These are phyloP conservation scores for Phoeniculus purpureus DNA, from an alignment of 2,797 vertebrate genomes.

Conservation along the genomic window DNA sequence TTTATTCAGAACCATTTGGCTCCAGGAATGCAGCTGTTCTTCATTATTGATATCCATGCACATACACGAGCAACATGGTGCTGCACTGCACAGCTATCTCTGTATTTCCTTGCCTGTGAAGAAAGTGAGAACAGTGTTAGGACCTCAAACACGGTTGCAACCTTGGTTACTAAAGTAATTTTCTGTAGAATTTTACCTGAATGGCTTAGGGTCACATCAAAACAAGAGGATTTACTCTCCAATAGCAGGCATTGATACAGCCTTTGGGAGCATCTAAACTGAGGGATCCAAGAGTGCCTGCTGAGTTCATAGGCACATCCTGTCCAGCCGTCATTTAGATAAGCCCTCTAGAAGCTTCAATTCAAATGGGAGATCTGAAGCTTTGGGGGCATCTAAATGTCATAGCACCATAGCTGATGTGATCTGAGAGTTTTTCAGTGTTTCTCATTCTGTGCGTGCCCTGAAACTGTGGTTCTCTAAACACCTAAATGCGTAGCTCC, in stretches of 20 bases:
- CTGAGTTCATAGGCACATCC: rapidly evolving
- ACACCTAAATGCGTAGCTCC: neutral
- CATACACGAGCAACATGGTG: neutral
- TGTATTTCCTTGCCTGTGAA: neutral
- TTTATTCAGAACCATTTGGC: constrained; percentile 36
- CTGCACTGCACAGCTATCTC: neutral
- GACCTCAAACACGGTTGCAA: neutral
- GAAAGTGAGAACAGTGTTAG: neutral
- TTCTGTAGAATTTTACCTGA: neutral
- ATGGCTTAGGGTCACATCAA: neutral
- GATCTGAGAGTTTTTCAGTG: neutral
- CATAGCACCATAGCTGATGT: neutral
- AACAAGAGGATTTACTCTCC: neutral
- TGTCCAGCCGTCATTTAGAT: neutral
- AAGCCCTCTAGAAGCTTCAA: neutral
- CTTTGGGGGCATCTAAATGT: neutral
- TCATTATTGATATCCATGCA: constrained; percentile 15
- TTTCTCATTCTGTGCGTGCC: neutral
- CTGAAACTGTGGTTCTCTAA: neutral
- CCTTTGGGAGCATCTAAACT: neutral
- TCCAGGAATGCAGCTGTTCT: constrained; percentile 12
- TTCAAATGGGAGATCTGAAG: neutral
- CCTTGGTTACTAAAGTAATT: neutral
- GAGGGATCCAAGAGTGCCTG: rapidly evolving
- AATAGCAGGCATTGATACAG: neutral